Evolutionary conservation across 2,797 vertebrate species (phyloP).

Genomic region (Pogoniulus pusillus): DNA sequence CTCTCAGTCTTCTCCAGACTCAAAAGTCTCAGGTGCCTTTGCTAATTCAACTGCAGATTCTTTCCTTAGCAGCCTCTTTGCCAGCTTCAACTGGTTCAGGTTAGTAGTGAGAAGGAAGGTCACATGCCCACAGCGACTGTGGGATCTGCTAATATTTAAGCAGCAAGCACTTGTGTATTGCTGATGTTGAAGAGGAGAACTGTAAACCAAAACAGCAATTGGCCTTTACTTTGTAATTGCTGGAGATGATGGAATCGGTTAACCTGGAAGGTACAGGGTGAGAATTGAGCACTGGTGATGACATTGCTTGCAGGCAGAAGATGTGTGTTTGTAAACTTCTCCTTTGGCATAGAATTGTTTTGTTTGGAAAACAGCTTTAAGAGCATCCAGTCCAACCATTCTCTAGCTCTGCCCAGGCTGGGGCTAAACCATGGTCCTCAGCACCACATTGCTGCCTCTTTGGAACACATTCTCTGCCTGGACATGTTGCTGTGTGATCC

Average conservation of each 20-base stretch:
- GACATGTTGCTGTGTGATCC: too few species aligned
- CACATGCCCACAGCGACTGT: neutral
- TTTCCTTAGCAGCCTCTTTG: neutral
- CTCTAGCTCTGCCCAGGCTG: too few species aligned
- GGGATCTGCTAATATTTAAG: conserved; percentile 17
- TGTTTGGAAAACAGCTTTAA: too few species aligned
- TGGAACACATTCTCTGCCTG: too few species aligned
- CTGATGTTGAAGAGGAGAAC: neutral
- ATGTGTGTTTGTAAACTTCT: neutral
- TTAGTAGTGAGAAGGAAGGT: neutral
- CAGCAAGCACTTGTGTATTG: neutral
- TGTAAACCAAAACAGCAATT: conserved; percentile 10
- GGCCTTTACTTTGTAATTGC: neutral
- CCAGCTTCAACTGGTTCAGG: neutral
- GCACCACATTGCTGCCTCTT: too few species aligned
- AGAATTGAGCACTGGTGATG: neutral
- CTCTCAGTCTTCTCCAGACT: too few species aligned
- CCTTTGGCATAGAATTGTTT: neutral
- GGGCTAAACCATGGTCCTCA: too few species aligned
- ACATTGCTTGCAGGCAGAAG: neutral
- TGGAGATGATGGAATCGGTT: neutral
- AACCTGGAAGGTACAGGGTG: neutral
- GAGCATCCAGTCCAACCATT: too few species aligned
- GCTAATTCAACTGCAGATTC: neutral
- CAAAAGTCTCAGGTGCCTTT: too few species aligned